Evolutionary conservation across 2,888 invertebrate species (phyloP), one percentile per base, ranked within the genome.

Genomic region (Tenthredo mesomela): DNA sequence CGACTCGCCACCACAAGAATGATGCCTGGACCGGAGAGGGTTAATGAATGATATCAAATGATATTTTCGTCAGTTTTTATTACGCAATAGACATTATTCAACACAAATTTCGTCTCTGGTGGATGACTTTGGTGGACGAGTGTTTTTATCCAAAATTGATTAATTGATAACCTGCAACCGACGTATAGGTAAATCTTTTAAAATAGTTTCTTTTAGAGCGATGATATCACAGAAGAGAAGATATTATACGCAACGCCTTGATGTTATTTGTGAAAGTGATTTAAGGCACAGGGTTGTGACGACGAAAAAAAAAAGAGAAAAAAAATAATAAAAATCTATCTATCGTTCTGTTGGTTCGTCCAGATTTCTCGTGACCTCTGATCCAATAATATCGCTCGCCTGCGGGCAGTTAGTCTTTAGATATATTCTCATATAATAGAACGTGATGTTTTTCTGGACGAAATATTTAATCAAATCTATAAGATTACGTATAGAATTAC

Each of bases 351-450:
- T 61, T 58, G 58, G 80, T 61, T 58, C 80, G 61, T 58, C 40
- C 40, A 61, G 80, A 80, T 80, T 80, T 40, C 21, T 61, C 37
- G 37, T 61, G 37, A 80, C 58, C 61, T 15, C 21, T 80, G 80
- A 80, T 80, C 58, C 40, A 61, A 61, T 80, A 80, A 80, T 61
- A 80, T 40, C 40, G 9, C 58, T 40, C 5, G 80, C 80, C 61
- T 21, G 61, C 58, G 58, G 80, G 61, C 80, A 61, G 80, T 61
- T 80, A 40, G 58, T 40, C 12, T 47, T 12, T 47, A 78, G 78
- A 18, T 33, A 61, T 80, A 18, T 29, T 80, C 80, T 61, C 58
- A 43, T 33, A 61, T 33, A 40, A 58, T 21, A 40, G 25, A 58
- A 61, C 40, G 40, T 33, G 40, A 25, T 61, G n/a, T 40, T 43